Evolutionary conservation across 2,113 vertebrate species (phyloP), one percentile per base, ranked within the genome.

Genomic region (Scatophagus argus): DNA sequence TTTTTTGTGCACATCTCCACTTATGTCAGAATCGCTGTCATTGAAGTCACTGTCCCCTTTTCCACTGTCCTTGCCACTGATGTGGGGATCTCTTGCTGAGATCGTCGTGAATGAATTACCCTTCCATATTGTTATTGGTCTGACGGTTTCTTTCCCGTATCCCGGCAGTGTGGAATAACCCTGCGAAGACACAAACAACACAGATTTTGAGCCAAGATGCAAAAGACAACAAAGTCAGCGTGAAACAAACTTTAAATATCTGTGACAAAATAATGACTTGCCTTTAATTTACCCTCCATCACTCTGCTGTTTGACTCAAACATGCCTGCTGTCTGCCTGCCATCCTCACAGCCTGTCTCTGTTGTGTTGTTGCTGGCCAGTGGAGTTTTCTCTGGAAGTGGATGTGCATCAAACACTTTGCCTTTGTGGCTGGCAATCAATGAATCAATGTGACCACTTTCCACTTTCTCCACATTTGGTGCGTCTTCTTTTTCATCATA

Each of bases 21-120:
- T 99, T 85, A 99, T 96, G 90, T 99, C 98, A 0, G 97, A 99
- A 55, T 99, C 98, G 0, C 97, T 99, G 95, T 99, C 98, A 0
- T 99, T 99, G 89, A 98, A 98, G 92, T 99, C 98, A 3, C 98
- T 99, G 94, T 99, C 97, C 0, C 98, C 98, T 90, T 99, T 99
- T 10, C 98, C 98, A 0, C 98, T 99, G 93, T 99, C 98, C 92
- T 99, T 99, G 49, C 98, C 98, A 0, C 98, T 99, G 93, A 99
- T 97, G 83, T 98, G 97, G 0, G 95, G 97, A 70, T 98, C 97
- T 67, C 97, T 91, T 5, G 96, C 96, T 0, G 97, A 96, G 78
- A 98, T 97, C 7, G 97, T 97, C 27, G 97, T 98, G 89, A 98
- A 98, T 0, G 97, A 97, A 61, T 98, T 98, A 3, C 97, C 97